A percentile compares a stretch with the other conserved stretches of the same genome.
Conservation (phyloP, 1,140 invertebrate species). For the Caligus rogercresseyi region DNA sequence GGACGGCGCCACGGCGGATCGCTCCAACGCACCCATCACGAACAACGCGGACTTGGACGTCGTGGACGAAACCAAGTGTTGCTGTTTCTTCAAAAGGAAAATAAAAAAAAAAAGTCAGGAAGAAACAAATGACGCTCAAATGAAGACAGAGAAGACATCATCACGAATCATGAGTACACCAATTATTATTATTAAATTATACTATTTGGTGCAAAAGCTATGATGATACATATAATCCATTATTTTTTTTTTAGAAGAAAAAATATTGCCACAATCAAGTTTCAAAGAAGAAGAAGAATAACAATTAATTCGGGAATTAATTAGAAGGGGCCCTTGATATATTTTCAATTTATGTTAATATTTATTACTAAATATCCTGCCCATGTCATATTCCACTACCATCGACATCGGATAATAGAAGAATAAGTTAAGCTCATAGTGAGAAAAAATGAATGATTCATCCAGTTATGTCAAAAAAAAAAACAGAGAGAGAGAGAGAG, state of each 20-base stretch:
- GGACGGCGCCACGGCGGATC: slow-evolving; percentile 12
- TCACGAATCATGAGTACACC: background rate
- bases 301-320: too few relatives aligned
- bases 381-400: too few relatives aligned
- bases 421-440: too few relatives aligned
- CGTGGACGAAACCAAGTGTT: slow-evolving; percentile 19
- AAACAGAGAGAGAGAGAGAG: too few relatives aligned
- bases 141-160: background rate
- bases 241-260: background rate
- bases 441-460: too few relatives aligned
- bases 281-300: too few relatives aligned
- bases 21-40: slow-evolving; percentile 16
- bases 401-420: too few relatives aligned
- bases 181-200: background rate
- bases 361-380: too few relatives aligned
- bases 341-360: too few relatives aligned
- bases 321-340: too few relatives aligned
- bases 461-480: too few relatives aligned
- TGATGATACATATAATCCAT: background rate
- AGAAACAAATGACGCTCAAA: background rate
- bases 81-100: slow-evolving; percentile 19
- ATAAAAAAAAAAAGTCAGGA: slow-evolving; percentile 20
- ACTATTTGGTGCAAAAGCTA: background rate
- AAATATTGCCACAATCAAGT: background rate
- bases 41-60: slow-evolving; percentile 10